Evolutionary conservation across 2,888 invertebrate genomes (phyloP).

Genomic region (Pogonocherus hispidulus): DNA sequence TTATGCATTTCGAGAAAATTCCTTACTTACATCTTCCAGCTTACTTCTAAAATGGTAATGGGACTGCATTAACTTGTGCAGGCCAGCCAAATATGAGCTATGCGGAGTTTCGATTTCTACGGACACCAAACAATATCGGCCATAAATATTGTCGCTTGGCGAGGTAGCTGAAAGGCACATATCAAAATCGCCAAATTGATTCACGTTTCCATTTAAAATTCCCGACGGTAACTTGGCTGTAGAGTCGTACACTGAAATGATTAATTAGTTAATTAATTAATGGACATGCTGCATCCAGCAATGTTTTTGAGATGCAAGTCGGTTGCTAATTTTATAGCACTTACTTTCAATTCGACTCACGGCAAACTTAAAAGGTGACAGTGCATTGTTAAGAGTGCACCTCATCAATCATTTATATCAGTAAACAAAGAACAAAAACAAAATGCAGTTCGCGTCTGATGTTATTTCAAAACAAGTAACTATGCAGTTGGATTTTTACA

Average conservation of each 20-base stretch:
- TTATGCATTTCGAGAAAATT: neutral
- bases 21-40: conserved; percentile 77
- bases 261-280: conserved; percentile 15
- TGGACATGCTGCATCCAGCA: too few species aligned
- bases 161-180: conserved; percentile 61
- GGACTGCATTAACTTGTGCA: conserved; percentile 73
- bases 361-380: too few species aligned
- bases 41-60: conserved; percentile 77
- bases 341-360: neutral
- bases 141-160: conserved; percentile 67
- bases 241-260: conserved; percentile 67
- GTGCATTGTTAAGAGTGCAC: too few species aligned
- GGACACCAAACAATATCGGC: conserved; percentile 78
- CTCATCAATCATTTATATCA: too few species aligned
- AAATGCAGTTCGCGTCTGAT: too few species aligned
- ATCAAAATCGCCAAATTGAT: conserved; percentile 68
- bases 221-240: conserved; percentile 67
- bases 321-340: neutral
- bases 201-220: conserved; percentile 66
- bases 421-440: too few species aligned
- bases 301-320: neutral
- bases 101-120: conserved; percentile 70
- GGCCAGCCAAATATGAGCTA: conserved; percentile 69
- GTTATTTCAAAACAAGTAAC: too few species aligned
- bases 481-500: too few species aligned